phyloP scores from a whole-genome alignment of 2,797 vertebrate species.

The Taenioides sp. region DNA sequence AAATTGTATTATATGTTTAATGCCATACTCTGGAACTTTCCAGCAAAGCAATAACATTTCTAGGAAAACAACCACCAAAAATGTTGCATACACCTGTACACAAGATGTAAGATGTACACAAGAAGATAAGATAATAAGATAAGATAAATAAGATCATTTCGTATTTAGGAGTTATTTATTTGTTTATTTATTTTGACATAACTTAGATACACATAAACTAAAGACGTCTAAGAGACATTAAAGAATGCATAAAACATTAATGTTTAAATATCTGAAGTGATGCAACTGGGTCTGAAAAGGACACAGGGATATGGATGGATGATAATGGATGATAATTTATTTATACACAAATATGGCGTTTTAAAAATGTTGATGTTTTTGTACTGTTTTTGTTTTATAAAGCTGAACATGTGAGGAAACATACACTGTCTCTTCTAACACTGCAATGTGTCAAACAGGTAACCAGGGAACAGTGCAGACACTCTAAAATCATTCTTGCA shows the following conservation, averaged over 20 bases:
- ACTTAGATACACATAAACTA: too few species aligned
- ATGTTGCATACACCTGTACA: too few species aligned
- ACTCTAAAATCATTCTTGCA: constrained; percentile 2
- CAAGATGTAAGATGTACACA: too few species aligned
- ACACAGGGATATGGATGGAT: neutral
- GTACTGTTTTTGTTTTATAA: neutral
- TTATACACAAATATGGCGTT: neutral
- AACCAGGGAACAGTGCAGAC: neutral
- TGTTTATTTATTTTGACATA: too few species aligned
- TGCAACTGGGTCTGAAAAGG: neutral
- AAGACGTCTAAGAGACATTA: neutral
- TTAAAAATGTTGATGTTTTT: neutral
- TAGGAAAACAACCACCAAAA: too few species aligned
- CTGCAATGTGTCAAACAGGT: neutral
- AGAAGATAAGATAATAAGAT: too few species aligned
- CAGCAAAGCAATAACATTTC: too few species aligned
- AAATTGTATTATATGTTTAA: neutral
- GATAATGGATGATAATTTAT: neutral
- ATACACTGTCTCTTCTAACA: neutral
- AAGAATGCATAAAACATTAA: neutral
- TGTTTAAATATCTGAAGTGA: neutral
- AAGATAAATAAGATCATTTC: too few species aligned
- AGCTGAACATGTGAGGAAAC: neutral
- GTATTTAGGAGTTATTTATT: too few species aligned
- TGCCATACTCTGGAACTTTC: neutral